Base-by-base conservation (phyloP, 53 echinoderm and acorn worm species). In the Astropecten irregularis region DNA sequence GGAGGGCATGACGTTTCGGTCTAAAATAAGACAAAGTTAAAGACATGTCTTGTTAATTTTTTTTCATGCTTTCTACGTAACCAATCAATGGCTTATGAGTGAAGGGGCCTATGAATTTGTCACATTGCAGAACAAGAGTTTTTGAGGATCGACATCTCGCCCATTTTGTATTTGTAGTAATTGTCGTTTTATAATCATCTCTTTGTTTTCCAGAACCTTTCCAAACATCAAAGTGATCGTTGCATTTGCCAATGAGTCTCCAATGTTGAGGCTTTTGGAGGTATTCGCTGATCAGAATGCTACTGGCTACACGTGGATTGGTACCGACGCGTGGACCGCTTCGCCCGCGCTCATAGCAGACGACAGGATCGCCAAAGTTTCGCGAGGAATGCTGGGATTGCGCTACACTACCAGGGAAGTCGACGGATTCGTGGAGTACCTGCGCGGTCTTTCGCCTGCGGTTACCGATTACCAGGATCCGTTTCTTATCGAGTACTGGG, bases 261-360 rank as follows among this genome's bases (percentile, higher is more conserved):
- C 96, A 1, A 96, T 96, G 82, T 52, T 84, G n/a, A 68, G 72
- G 2, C 85, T 96, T 3, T 83, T 96, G 20, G 62, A 74, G 14
- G 87, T 82, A 16, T 96, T 96, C 42, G 71, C 83, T 2, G 85
- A 77, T 15, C 83, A 88, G 71, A 76, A 88, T 35, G 84, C 87
- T 62, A 73, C 76, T 9, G 93, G 96, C 9, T 96, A 96, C 82
- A 88, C 88, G 20, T 96, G 93, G 90, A 71, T 96, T 3, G 96
- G 88, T 15, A 91, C 93, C 22, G 93, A 96, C 46, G 91, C 69
- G 0, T 93, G 93, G 96, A 81, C 89, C 10, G 59, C 74, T 44
- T 93, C 89, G 4, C 85, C 91, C n/a, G 71, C 55, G 14, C 46
- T 96, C 23, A 62, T 56, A 23, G 62, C 62, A 37, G 77, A 91